Evolutionary conservation across 2,797 vertebrate species (phyloP), one percentile per base, ranked within the genome.

Genomic region (Oreochromis mossambicus): DNA sequence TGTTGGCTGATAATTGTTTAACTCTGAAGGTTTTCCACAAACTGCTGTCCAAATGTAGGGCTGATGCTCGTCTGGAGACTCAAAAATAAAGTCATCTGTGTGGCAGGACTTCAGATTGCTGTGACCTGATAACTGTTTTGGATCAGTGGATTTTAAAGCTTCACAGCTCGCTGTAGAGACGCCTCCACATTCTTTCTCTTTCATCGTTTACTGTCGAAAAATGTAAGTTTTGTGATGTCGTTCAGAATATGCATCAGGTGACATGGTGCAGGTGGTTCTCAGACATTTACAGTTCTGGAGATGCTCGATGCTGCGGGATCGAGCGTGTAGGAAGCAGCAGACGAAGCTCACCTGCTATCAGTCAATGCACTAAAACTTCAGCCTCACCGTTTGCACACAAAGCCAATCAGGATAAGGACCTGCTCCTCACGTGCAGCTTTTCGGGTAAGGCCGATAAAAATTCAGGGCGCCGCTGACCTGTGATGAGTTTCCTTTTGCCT

Each of bases 21-120:
- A 34, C n/a, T 61, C 56, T 36, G 56, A 34, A 61, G 56, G 29
- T 61, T 61, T 61, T 34, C 9, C 29, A 34, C 56, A 61, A 61
- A 19, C 29, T 34, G 29, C 56, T 61, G 34, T 61, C 17, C 29
- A 19, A 34, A 19, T 61, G 17, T n/a, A 0, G 58, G 2, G 32
- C 32, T 12, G 32, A 0, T 0, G 17, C 58, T 36, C 32, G 58
- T n/a, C 10, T 36, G 29, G 32, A 61, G 56, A 34, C 56, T 34
- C 17, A 6, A 36, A 36, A 13, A 2, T 58, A 2, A 29, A 58
- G 6, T 1, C 6, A 6, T 12, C 32, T 36, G 3, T 36, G 8
- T n/a, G 32, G 8, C 32, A 1, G 24, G 58, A 61, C 29, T 36
- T 3, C 14, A 17, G 55, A 56, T 17, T 29, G 26, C 54, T 0